phyloP scores from a whole-genome alignment of 2,888 invertebrate species.

The Lasioglossum marginatum region DNA sequence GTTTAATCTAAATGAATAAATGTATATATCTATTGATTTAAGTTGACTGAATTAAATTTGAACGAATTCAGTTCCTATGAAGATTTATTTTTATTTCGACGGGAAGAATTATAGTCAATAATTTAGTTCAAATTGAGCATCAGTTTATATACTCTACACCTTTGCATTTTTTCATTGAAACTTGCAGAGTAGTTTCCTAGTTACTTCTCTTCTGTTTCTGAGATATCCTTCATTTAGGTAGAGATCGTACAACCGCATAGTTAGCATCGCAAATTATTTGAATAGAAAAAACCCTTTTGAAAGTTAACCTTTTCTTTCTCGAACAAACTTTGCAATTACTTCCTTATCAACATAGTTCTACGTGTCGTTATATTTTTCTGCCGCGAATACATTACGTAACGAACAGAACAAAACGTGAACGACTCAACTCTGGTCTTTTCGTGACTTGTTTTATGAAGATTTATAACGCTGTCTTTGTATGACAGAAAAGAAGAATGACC shows the following conservation, averaged over 20 bases:
- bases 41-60: too few species aligned
- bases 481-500: not conserved
- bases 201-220: not conserved
- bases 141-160: not conserved
- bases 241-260: slow-evolving; percentile 6
- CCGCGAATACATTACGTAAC: not conserved
- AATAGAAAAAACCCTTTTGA: not conserved
- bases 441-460: not conserved
- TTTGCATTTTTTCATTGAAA: not conserved
- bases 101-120: not conserved
- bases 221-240: not conserved
- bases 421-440: not conserved
- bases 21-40: too few species aligned
- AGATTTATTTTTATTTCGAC: not conserved
- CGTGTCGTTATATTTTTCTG: not conserved
- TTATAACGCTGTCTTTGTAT: not conserved
- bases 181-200: not conserved
- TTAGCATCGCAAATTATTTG: slow-evolving; percentile 28
- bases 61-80: not conserved
- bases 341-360: not conserved
- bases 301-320: not conserved
- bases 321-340: not conserved
- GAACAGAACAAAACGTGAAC: not conserved
- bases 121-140: not conserved
- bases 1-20: too few species aligned